Conservation (phyloP, 30 jellyfish, hydroid and myxozoan species). For the Mastigias papua region DNA sequence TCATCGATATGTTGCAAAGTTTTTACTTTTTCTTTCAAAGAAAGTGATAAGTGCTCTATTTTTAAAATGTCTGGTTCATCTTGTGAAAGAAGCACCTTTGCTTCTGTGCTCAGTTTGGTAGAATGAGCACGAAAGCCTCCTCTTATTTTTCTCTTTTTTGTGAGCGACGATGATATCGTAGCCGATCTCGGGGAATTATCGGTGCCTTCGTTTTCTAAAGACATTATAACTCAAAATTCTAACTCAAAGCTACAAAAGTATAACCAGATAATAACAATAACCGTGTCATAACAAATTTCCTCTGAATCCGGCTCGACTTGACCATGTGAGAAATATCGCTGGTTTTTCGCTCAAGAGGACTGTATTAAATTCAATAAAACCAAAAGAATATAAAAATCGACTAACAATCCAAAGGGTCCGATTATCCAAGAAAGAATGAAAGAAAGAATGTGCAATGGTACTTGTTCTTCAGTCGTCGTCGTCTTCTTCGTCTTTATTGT, state of each 20-base stretch:
- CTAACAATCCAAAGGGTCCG: too few relatives aligned
- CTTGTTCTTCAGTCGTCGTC: too few relatives aligned
- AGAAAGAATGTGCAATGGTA: too few relatives aligned
- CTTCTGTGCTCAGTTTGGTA: background rate
- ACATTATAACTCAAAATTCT: background rate
- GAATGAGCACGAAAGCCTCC: background rate
- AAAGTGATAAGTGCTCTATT: slow-evolving; percentile 1
- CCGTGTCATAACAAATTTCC: background rate
- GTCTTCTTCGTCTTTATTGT: too few relatives aligned
- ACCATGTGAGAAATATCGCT: too few relatives aligned
- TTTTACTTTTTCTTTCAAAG: slow-evolving; percentile 11
- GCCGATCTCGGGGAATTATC: background rate
- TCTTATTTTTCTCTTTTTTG: background rate
- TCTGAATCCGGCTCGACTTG: background rate
- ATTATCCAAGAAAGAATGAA: too few relatives aligned
- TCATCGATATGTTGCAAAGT: slow-evolving; percentile 15
- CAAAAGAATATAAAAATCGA: too few relatives aligned
- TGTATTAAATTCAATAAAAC: too few relatives aligned
- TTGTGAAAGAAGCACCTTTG: background rate
- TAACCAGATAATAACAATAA: background rate
- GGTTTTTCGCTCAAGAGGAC: too few relatives aligned
- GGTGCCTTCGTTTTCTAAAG: background rate
- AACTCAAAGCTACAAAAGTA: background rate
- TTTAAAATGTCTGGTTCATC: background rate
- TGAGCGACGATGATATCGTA: background rate